Conservation (phyloP, 2,113 vertebrate genomes). For the Clarias macrocephalus region DNA sequence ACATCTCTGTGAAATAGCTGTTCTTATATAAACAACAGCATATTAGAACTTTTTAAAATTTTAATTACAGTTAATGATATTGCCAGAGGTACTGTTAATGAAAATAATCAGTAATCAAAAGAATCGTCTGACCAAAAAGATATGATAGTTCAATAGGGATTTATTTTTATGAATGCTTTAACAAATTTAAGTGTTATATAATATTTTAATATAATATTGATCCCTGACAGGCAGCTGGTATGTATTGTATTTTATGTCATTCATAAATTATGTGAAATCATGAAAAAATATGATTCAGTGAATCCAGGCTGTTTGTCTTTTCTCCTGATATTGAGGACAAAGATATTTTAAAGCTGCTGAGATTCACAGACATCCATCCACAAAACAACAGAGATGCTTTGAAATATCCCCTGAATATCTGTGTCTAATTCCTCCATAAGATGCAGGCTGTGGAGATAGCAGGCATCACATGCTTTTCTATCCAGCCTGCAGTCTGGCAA, state of each 20-base stretch:
- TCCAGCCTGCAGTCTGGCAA: slow-evolving; percentile 56
- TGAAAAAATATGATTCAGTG: slow-evolving; percentile 35
- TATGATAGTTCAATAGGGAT: not conserved
- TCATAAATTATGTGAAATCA: slow-evolving; percentile 33
- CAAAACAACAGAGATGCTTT: slow-evolving; percentile 35
- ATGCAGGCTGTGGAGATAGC: slow-evolving; percentile 52
- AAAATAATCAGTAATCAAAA: not conserved
- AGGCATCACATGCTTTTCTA: slow-evolving; percentile 42
- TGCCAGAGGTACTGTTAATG: not conserved
- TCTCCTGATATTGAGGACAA: slow-evolving; percentile 47
- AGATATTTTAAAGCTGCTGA: slow-evolving; percentile 46
- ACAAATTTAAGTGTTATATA: not conserved
- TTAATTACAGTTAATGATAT: not conserved
- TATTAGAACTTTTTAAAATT: not conserved
- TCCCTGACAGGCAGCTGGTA: slow-evolving; percentile 11
- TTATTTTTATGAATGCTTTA: slow-evolving; percentile 10
- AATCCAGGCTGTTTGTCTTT: slow-evolving; percentile 42
- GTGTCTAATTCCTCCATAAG: slow-evolving; percentile 65
- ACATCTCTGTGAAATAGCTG: not conserved
- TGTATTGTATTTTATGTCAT: slow-evolving; percentile 32
- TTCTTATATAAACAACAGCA: not conserved
- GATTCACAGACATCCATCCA: slow-evolving; percentile 45
- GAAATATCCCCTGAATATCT: slow-evolving; percentile 38
- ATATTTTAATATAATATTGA: not conserved
- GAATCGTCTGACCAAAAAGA: not conserved